A percentile compares a stretch with the other conserved stretches of the same genome.
phyloP scores from a whole-genome alignment of 2,797 vertebrate genomes.

The Myoxocephalus aenaeus region DNA sequence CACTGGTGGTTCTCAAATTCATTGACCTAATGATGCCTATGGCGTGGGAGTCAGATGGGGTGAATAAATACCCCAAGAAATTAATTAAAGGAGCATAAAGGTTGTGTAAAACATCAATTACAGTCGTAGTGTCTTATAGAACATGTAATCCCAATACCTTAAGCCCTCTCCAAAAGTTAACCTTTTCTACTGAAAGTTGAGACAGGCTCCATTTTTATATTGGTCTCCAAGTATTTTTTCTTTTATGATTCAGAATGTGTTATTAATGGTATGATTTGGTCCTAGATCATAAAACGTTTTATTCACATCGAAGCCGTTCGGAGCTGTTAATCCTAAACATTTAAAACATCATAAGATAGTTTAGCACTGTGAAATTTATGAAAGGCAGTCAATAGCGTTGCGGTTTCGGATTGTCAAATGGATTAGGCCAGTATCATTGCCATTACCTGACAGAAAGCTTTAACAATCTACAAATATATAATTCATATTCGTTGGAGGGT shows the following conservation, averaged over 20 bases:
- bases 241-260: not conserved
- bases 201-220: not conserved
- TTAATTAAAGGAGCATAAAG: conserved; percentile 13
- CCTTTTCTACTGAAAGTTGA: not conserved
- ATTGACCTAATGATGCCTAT: conserved; percentile 60
- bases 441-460: conserved; percentile 17
- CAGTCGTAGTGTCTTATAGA: conserved; percentile 29
- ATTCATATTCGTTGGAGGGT: conserved; percentile 37
- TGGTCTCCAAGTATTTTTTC: not conserved
- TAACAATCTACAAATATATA: conserved; percentile 13
- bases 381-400: conserved; percentile 15
- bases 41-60: conserved; percentile 36
- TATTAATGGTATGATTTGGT: conserved; percentile 29
- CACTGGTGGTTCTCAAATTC: conserved; percentile 59
- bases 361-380: conserved; percentile 12
- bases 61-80: conserved; percentile 28
- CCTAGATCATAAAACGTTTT: conserved; percentile 13
- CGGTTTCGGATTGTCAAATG: not conserved
- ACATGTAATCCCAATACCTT: not conserved
- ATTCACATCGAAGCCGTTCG: conserved; percentile 28
- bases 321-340: conserved; percentile 18
- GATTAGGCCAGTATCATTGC: conserved; percentile 13
- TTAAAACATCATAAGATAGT: conserved; percentile 18
- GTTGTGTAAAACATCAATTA: conserved; percentile 40
- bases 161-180: not conserved